Conservation (phyloP, 2,797 vertebrate genomes). For the Sebastes wilsoni region DNA sequence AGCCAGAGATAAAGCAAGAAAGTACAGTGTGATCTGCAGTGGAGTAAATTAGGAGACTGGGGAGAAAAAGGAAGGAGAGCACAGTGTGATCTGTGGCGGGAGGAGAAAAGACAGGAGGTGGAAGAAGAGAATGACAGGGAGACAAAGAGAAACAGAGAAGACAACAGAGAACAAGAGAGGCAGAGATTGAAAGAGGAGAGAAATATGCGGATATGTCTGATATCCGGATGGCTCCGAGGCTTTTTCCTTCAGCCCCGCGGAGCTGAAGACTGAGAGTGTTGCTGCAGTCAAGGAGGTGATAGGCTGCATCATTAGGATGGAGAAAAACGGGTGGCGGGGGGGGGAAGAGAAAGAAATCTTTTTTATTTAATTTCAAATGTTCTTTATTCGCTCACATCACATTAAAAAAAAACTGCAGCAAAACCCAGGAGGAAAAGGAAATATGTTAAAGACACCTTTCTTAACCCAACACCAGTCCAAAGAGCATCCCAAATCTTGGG, state of each 20-base stretch:
- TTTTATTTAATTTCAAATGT: neutral
- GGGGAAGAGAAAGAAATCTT: neutral
- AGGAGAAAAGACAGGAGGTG: neutral
- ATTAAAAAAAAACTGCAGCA: neutral
- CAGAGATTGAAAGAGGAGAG: neutral
- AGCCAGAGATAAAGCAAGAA: neutral
- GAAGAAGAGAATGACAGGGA: neutral
- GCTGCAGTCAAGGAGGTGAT: neutral
- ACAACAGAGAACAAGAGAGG: neutral
- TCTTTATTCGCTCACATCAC: neutral
- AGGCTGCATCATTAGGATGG: neutral
- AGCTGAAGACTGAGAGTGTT: neutral
- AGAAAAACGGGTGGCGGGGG: neutral
- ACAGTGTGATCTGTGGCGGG: neutral
- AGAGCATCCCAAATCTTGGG: neutral
- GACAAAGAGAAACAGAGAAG: neutral
- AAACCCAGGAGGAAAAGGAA: neutral
- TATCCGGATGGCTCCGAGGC: neutral
- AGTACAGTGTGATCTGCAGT: neutral
- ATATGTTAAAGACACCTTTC: neutral
- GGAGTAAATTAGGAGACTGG: neutral
- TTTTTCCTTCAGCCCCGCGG: neutral
- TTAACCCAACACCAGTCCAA: neutral
- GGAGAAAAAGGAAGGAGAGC: neutral
- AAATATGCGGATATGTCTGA: neutral